Conservation (phyloP, 2,797 vertebrate species). For the Petrocephalus sullivani region DNA sequence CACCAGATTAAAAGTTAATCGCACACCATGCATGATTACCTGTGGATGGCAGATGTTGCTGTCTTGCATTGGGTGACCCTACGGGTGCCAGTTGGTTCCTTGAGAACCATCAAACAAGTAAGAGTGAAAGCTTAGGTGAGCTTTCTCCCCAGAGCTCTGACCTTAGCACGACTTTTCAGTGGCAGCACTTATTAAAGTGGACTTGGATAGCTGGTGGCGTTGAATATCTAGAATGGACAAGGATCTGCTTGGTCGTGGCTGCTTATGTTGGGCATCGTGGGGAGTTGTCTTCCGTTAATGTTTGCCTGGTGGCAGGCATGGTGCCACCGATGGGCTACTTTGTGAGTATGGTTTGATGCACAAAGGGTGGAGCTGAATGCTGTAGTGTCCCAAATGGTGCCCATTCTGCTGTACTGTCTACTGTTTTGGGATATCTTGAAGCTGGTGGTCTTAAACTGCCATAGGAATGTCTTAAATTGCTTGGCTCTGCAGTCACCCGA, state of each 20-base stretch:
- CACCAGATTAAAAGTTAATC: conserved; percentile 1
- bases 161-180: neutral
- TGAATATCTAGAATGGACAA: conserved; percentile 2
- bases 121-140: neutral
- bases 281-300: conserved; percentile 24
- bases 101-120: neutral
- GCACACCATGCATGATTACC: neutral
- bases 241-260: conserved; percentile 18
- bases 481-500: conserved; percentile 5
- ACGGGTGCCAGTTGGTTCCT: conserved; percentile 6
- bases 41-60: conserved; percentile 3
- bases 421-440: neutral
- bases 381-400: conserved; percentile 17
- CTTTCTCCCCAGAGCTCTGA: neutral
- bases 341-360: conserved; percentile 35
- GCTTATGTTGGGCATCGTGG: conserved; percentile 7
- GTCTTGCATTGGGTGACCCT: conserved; percentile 14
- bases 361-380: neutral
- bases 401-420: neutral
- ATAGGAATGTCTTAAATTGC: conserved; percentile 5
- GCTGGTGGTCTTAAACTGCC: conserved; percentile 6
- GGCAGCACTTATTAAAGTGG: neutral
- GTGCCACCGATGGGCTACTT: conserved; percentile 33
- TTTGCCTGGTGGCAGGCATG: conserved; percentile 25
- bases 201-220: neutral